A percentile compares a stretch with the other conserved stretches of the same genome.
phyloP scores from a whole-genome alignment of 1,140 invertebrate species.

The Brachionus sp. region DNA sequence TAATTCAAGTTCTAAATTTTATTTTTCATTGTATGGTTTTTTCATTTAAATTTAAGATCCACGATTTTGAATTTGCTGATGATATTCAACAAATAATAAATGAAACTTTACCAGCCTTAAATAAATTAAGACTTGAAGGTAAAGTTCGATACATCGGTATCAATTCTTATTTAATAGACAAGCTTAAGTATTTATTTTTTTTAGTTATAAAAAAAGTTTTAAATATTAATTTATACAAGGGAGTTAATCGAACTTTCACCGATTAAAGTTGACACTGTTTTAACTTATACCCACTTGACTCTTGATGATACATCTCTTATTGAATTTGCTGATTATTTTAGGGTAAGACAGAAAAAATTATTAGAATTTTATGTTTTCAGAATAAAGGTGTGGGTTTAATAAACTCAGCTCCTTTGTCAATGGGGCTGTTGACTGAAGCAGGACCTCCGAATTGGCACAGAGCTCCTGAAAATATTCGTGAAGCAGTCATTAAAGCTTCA shows the following conservation, averaged over 20 bases:
- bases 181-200: constrained; percentile 69
- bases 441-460: constrained; percentile 80
- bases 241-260: constrained; percentile 48
- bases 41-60: constrained; percentile 65
- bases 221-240: neutral
- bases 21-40: neutral
- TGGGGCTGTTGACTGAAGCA: constrained; percentile 74
- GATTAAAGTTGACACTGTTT: constrained; percentile 69
- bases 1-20: constrained; percentile 71
- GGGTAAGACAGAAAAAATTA: constrained; percentile 61
- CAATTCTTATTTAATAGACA: constrained; percentile 77
- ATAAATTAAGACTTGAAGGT: constrained; percentile 69
- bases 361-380: constrained; percentile 61
- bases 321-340: constrained; percentile 72
- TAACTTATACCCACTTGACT: constrained; percentile 75
- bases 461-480: constrained; percentile 68
- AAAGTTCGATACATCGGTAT: constrained; percentile 79
- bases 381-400: constrained; percentile 72
- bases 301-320: constrained; percentile 73
- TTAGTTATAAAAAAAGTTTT: constrained; percentile 58
- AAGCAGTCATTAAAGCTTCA: constrained; percentile 57
- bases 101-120: constrained; percentile 77
- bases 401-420: constrained; percentile 72
- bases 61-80: constrained; percentile 84
- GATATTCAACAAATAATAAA: constrained; percentile 72